A percentile compares a stretch with the other conserved stretches of the same genome.
These are phyloP conservation scores for Gyps fulvus DNA, from an alignment of 2,113 vertebrate genomes.

Conservation along the genomic window DNA sequence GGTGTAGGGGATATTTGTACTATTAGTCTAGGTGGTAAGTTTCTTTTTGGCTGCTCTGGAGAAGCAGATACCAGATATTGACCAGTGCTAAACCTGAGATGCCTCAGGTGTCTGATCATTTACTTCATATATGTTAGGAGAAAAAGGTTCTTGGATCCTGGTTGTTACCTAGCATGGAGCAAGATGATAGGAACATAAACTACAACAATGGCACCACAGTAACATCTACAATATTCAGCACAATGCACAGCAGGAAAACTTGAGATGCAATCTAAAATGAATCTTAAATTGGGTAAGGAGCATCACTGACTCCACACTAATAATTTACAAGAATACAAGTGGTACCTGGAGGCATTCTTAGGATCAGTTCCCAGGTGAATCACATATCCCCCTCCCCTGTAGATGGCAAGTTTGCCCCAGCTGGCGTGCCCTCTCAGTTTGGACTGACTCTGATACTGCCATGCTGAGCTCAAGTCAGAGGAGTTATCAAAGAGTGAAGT, in stretches of 20 bases:
- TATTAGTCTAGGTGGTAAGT: neutral
- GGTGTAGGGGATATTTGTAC: neutral
- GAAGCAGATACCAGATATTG: neutral
- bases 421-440: conserved; percentile 73
- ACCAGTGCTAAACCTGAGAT: neutral
- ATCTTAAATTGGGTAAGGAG: neutral
- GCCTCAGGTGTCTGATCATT: neutral
- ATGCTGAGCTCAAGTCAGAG: conserved; percentile 61
- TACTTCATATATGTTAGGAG: neutral
- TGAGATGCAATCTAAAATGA: neutral
- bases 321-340: neutral
- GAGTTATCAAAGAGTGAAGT: conserved; percentile 45
- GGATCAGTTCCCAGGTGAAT: conserved; percentile 81
- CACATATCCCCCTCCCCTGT: conserved; percentile 89
- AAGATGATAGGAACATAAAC: neutral
- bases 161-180: neutral
- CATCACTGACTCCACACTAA: neutral
- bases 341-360: conserved; percentile 81
- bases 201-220: neutral
- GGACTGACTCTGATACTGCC: conserved; percentile 85
- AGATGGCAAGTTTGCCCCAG: conserved; percentile 84
- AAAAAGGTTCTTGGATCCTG: neutral
- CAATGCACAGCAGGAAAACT: neutral
- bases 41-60: neutral
- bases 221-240: neutral